Percentiles rank a stretch among this genome's conserved stretches.
Evolutionary conservation across 2,888 invertebrate genomes (phyloP).

Genomic region (Trimorus sp.): DNA sequence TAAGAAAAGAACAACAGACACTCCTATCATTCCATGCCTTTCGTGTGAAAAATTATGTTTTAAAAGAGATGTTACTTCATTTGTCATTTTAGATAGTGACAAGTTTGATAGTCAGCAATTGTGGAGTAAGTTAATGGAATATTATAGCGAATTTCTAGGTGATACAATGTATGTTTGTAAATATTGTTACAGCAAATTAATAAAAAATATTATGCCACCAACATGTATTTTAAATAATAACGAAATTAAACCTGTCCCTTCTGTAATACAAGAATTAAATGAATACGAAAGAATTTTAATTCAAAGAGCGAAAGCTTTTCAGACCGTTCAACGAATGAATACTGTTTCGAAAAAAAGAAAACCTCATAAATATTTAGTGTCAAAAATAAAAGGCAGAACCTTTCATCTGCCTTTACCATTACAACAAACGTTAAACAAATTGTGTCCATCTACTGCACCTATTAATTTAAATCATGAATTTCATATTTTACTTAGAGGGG

Average conservation of each 20-base stretch:
- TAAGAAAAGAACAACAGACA: constrained; percentile 20
- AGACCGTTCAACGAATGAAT: constrained; percentile 72
- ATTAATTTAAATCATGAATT: constrained; percentile 69
- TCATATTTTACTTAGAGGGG: constrained; percentile 72
- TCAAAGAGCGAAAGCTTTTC: constrained; percentile 66
- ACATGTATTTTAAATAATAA: constrained; percentile 70
- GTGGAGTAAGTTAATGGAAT: constrained; percentile 22
- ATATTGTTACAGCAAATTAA: constrained; percentile 56
- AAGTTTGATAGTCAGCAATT: constrained; percentile 19
- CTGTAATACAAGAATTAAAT: constrained; percentile 67
- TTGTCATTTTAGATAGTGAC: constrained; percentile 1
- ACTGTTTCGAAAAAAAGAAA: constrained; percentile 72
- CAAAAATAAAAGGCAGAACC: constrained; percentile 63
- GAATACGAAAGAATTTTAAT: constrained; percentile 68
- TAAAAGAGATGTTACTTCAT: constrained; percentile 6
- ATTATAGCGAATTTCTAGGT: neutral
- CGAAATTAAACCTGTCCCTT: constrained; percentile 37
- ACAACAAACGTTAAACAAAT: constrained; percentile 71
- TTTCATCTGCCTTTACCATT: constrained; percentile 76
- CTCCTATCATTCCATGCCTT: constrained; percentile 6
- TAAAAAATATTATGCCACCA: constrained; percentile 66
- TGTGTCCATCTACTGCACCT: constrained; percentile 13
- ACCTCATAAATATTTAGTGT: constrained; percentile 67
- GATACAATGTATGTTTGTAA: constrained; percentile 1
- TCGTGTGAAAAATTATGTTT: constrained; percentile 23